Evolutionary conservation across 2,113 vertebrate genomes (phyloP).

Genomic region (Dasyurus viverrinus): DNA sequence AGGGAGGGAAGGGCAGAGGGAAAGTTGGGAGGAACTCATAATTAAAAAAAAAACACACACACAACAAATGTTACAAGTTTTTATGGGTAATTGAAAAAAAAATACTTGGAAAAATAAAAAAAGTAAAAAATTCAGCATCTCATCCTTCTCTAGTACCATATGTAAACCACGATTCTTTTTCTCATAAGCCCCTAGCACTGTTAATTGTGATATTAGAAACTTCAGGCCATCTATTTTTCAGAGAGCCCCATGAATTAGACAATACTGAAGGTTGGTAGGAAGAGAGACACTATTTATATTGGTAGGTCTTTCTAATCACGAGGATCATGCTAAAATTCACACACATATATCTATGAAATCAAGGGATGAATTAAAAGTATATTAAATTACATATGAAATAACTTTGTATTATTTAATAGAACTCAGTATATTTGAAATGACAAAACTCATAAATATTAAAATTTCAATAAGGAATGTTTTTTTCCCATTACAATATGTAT

Average conservation of each 20-base stretch:
- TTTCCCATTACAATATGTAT: not conserved
- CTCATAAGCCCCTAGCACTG: not conserved
- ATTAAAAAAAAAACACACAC: too few species aligned
- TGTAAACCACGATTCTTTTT: not conserved
- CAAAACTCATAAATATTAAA: not conserved
- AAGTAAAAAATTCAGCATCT: not conserved
- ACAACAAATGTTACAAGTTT: too few species aligned
- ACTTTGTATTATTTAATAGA: not conserved
- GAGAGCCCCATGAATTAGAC: slow-evolving; percentile 13
- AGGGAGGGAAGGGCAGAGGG: too few species aligned
- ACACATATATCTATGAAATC: not conserved
- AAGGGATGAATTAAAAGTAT: not conserved
- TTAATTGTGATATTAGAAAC: not conserved
- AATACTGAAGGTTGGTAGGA: not conserved
- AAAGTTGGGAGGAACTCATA: too few species aligned
- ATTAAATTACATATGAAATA: not conserved
- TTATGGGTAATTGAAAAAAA: too few species aligned
- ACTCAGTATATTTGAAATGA: slow-evolving; percentile 24
- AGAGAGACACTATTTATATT: not conserved
- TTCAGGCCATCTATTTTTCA: not conserved
- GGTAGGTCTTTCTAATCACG: not conserved
- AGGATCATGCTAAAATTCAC: not conserved
- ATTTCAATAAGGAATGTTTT: slow-evolving; percentile 37
- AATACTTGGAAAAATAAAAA: too few species aligned
- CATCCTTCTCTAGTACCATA: not conserved